Base-by-base conservation (phyloP, 2,797 vertebrate genomes). In the Poeciliopsis presidionis region DNA sequence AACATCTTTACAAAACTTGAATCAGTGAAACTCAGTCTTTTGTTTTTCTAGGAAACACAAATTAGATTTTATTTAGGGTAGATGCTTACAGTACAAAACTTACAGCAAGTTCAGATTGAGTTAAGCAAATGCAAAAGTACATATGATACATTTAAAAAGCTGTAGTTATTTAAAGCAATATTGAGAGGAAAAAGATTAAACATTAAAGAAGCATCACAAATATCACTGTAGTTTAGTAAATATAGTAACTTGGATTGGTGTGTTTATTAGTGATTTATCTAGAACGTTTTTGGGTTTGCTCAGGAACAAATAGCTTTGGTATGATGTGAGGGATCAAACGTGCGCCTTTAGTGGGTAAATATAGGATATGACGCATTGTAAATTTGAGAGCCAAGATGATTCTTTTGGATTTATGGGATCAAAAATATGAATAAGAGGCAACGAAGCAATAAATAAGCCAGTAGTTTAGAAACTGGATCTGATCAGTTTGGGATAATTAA, bases 61-160 rank as follows among this genome's bases (percentile, higher is more conserved):
- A 74, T 77, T 77, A 84, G 81, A 94, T 97, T 97, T 97, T 96
- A 96, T 97, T 97, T 96, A 94, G 95, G 96, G 96, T 96, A 96
- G 94, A 96, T 93, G 92, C 92, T 96, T 96, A 96, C 96, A 96
- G 96, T 97, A 97, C 96, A 97, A 97, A 97, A 97, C 94, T 96
- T 96, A 96, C 96, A 97, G 96, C 96, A 96, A 95, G 86, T 96
- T 92, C 95, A 96, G 94, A 95, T 94, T 91, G 74, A 95, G 96
- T 96, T 96, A 96, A 91, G 95, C 96, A 96, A 95, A 96, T 95
- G 93, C 96, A 95, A 96, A 91, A 93, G 96, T 96, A 96, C 95
- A 97, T 96, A 96, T 97, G 90, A 94, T 96, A 96, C 96, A 97
- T 93, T 93, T 96, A 96, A 94, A 97, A 97, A 97, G 94, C 93